Conservation (phyloP, 1,140 invertebrate genomes). For the Lordiphosa collinella region DNA sequence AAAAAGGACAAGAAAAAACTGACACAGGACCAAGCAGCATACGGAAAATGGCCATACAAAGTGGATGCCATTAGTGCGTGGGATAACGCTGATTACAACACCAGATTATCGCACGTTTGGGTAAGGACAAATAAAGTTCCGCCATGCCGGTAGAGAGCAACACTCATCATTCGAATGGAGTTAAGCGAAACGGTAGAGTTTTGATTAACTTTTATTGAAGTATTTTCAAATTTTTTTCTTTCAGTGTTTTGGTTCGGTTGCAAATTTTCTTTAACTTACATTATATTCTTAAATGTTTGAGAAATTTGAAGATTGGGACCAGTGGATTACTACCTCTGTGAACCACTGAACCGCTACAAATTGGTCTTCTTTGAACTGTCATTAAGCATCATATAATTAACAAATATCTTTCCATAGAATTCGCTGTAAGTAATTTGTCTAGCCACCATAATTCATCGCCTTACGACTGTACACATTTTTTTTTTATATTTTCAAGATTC, state of each 20-base stretch:
- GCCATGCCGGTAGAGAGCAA: conserved; percentile 3
- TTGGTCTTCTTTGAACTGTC: too few species aligned
- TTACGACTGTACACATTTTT: too few species aligned
- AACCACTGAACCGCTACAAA: too few species aligned
- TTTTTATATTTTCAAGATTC: background rate
- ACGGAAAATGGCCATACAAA: conserved; percentile 55
- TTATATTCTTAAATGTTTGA: too few species aligned
- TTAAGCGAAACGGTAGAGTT: conserved; percentile 13
- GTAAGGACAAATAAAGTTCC: conserved; percentile 18
- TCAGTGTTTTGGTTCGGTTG: too few species aligned
- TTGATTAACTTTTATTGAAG: too few species aligned
- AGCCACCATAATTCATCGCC: background rate
- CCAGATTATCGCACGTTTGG: conserved; percentile 67
- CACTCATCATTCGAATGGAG: conserved; percentile 23
- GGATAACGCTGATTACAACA: conserved; percentile 46
- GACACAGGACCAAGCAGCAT: conserved; percentile 18
- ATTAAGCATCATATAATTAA: background rate
- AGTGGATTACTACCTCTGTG: too few species aligned
- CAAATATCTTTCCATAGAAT: background rate
- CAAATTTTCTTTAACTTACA: too few species aligned
- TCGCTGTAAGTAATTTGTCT: conserved; percentile 14
- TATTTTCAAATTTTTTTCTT: too few species aligned
- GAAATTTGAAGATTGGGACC: too few species aligned
- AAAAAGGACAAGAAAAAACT: conserved; percentile 1
- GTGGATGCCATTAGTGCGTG: conserved; percentile 59